Evolutionary conservation across 1,140 invertebrate genomes (phyloP).

Genomic region (Drosophila rufa): DNA sequence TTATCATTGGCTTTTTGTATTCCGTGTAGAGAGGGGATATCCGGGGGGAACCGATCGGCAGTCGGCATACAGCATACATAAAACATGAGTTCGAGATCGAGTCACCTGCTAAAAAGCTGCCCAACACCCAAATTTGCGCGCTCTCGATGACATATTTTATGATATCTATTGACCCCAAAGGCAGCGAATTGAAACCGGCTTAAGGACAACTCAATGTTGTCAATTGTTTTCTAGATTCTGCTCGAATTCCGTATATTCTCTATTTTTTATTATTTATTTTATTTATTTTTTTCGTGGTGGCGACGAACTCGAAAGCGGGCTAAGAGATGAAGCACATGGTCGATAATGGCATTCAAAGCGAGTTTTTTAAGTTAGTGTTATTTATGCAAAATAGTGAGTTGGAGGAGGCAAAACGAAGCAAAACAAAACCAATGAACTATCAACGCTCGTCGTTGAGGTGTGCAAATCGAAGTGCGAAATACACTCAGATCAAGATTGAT

Average conservation of each 20-base stretch:
- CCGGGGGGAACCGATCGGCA: neutral
- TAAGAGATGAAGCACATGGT: slow-evolving; percentile 39
- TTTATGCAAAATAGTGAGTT: slow-evolving; percentile 65
- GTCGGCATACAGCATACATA: slow-evolving; percentile 30
- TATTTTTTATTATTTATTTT: neutral
- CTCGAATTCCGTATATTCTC: slow-evolving; percentile 49
- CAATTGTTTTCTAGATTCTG: slow-evolving; percentile 47
- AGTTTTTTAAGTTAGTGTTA: slow-evolving; percentile 81
- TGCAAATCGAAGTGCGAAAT: slow-evolving; percentile 14
- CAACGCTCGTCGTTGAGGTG: neutral
- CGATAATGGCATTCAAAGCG: slow-evolving; percentile 71
- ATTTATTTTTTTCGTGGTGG: slow-evolving; percentile 23
- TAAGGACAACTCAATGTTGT: slow-evolving; percentile 68
- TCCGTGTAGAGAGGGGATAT: slow-evolving; percentile 21
- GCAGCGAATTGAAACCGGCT: slow-evolving; percentile 59
- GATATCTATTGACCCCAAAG: slow-evolving; percentile 73
- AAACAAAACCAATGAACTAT: slow-evolving; percentile 34
- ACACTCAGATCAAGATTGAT: neutral
- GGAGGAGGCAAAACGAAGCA: slow-evolving; percentile 21
- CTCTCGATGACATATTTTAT: slow-evolving; percentile 56
- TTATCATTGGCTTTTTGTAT: slow-evolving; percentile 9
- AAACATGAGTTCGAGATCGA: slow-evolving; percentile 37
- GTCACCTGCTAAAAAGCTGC: slow-evolving; percentile 1
- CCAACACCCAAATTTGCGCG: slow-evolving; percentile 13
- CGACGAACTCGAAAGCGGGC: slow-evolving; percentile 64